Evolutionary conservation across 2,113 vertebrate genomes (phyloP), one percentile per base, ranked within the genome.

Genomic region (Hepsetus odoe): DNA sequence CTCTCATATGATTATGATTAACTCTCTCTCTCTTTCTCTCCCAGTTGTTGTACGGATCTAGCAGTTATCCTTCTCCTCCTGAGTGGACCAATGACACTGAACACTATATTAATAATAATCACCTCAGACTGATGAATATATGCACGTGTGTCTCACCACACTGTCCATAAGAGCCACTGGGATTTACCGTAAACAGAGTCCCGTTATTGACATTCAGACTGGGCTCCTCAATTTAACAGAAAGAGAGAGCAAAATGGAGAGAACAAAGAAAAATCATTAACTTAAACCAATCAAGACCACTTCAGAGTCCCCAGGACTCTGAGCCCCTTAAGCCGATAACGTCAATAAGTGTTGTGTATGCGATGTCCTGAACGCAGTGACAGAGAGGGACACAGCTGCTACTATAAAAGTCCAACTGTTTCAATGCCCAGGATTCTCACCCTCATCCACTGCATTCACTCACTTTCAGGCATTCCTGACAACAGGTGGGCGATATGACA

Each of bases 271-370:
- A 76, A 84, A 55, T 49, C 20, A 74, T 78, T 61, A 58, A 67
- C 49, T 58, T 51, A 74, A 65, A 51, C 53, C 67, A 66, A 77
- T 67, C 74, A 75, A 84, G 66, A 49, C 22, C 79, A 79, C 58
- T 59, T 44, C n/a, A n/a, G 12, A 61, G 46, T 58, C 42, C 42
- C 51, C 7, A 3, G 46, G 38, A 16, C n/a, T 32, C 51, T 61
- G 56, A 40, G 61, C 1, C 49, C 46, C 72, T 33, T 33, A 30
- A 77, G n/a, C 78, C 68, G 16, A 74, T 70, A 74, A 76, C 33
- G 30, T 80, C 80, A 65, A 82, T 80, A 70, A 49, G 64, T 53
- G 74, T 58, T 74, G 69, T 55, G 56, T 74, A 70, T 74, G 75
- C 58, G 49, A 30, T 42, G 72, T 73, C 56, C 4, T 69, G 58